A percentile compares a stretch with the other conserved stretches of the same genome.
Conservation (phyloP, 2,888 invertebrate species). For the Ypsolopha scabrella region DNA sequence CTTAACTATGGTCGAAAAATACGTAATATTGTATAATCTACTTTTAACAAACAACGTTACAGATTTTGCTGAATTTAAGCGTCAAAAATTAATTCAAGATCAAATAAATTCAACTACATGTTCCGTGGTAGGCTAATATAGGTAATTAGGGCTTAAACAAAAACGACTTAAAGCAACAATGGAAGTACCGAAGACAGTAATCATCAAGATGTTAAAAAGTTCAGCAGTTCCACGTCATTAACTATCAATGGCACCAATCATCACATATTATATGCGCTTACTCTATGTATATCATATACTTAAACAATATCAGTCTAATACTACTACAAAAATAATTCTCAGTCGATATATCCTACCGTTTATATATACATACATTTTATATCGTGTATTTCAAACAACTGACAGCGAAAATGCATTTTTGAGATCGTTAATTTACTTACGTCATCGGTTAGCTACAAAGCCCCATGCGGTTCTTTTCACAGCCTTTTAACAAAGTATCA, state of each 20-base stretch:
- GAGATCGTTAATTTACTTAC: conserved; percentile 41
- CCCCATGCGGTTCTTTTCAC: conserved; percentile 26
- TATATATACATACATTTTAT: conserved; percentile 23
- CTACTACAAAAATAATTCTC: conserved; percentile 70
- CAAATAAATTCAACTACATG: too few relatives aligned
- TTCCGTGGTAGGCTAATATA: background rate
- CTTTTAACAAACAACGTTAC: too few relatives aligned
- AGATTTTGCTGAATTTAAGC: too few relatives aligned
- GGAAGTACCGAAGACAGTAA: conserved; percentile 53
- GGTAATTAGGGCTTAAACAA: background rate
- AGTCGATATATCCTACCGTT: conserved; percentile 63
- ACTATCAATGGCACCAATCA: conserved; percentile 70
- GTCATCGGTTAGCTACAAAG: conserved; percentile 12
- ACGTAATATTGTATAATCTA: background rate
- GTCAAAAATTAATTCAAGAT: too few relatives aligned
- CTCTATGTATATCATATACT: conserved; percentile 21
- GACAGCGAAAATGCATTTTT: conserved; percentile 50
- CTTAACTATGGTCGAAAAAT: conserved; percentile 55
- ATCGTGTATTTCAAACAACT: conserved; percentile 25
- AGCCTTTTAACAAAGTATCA: conserved; percentile 21
- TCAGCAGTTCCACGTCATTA: conserved; percentile 50
- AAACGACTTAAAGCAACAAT: conserved; percentile 42
- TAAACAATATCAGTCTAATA: conserved; percentile 66
- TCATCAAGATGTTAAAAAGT: conserved; percentile 40
- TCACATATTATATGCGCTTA: conserved; percentile 53